Base-by-base conservation (phyloP, 1,140 invertebrate species). In the Zaprionus camerounensis region DNA sequence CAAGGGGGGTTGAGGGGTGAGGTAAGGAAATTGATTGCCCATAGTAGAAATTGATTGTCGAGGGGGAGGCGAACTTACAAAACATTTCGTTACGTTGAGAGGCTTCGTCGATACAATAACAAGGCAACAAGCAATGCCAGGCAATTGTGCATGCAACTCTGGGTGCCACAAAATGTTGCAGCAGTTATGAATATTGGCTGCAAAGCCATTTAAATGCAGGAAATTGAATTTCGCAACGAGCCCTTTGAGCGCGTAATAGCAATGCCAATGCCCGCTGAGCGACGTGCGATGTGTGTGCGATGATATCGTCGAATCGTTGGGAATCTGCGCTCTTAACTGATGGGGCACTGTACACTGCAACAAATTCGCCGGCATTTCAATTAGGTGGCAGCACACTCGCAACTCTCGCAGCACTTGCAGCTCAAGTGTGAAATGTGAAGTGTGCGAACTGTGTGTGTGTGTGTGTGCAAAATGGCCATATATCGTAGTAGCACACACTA, bases 121-220 rank as follows among this genome's bases (percentile, higher is more conserved):
- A 5, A n/a, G 38, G 38, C 71, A 63, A 38, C 56, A 75, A 70
- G 57, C 71, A 69, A 63, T 56, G 20, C 41, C 41, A 41, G 44
- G 36, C 44, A 41, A 49, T 49, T 51, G 20, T 51, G 41, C 41
- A 49, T 53, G 72, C 56, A 62, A 74, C 46, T 41, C 46, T 41
- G 58, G 58, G 15, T 61, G 49, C 49, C 28, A 49, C 58, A 59
- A 62, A 74, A 74, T 41, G 70, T 64, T 38, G 73, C 46, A 55
- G 17, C 41, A 57, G 53, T 68, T 65, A 67, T 31, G 73, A 65
- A 68, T 80, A 71, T 53, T 76, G 64, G 56, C 80, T 80, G 76
- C 56, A 82, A 86, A 86, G 76, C 83, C 77, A 87, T 86, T 86
- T 86, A 82, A 86, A 72, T 86, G 83, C 83, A 86, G 83, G 83